Evolutionary conservation across 2,797 vertebrate species (phyloP), one percentile per base, ranked within the genome.

Genomic region (Myiothlypis chrysogaster): DNA sequence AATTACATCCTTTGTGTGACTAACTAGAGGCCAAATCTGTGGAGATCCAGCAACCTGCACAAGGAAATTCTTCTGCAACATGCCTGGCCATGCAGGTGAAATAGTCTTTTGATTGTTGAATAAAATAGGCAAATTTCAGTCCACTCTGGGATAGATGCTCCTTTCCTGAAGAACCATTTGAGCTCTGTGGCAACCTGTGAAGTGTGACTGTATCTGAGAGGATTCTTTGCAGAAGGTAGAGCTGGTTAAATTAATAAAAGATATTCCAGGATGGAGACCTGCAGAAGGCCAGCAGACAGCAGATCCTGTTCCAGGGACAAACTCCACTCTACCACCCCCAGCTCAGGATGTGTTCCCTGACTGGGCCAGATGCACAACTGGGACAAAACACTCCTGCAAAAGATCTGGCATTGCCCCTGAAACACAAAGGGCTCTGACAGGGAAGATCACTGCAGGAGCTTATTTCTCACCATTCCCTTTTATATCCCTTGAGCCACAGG

Each of bases 271-370:
- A 77, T 34, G 71, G 79, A 64, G 69, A 50, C 16, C 76, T 75
- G 47, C 16, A 82, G 70, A 59, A 76, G 82, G 49, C 44, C 79
- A 73, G 52, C 10, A 89, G 69, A 10, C 7, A 80, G 61, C 35
- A 75, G 46, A 41, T 55, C 41, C 63, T 8, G 34, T 12, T 77
- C 28, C 65, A 78, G 41, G 30, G 30, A 8, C 41, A 25, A 35
- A 14, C 6, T 17, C 47, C 13, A 28, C 63, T 28, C 16, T 3
- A 3, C 11, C 56, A 34, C 3, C 11, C n/a, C 16, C 24, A 41
- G 55, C 34, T 53, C 9, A 46, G 46, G n/a, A 13, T 0, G 2
- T 11, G 23, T 20, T 37, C 39, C n/a, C 28, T 68, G 47, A 4
- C 47, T 41, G 41, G 49, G 39, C 15, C 37, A 86, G 49, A 55